These are phyloP conservation scores for Steinernema carpocapsae DNA, from an alignment of 2,888 invertebrate genomes.

Conservation along the genomic window DNA sequence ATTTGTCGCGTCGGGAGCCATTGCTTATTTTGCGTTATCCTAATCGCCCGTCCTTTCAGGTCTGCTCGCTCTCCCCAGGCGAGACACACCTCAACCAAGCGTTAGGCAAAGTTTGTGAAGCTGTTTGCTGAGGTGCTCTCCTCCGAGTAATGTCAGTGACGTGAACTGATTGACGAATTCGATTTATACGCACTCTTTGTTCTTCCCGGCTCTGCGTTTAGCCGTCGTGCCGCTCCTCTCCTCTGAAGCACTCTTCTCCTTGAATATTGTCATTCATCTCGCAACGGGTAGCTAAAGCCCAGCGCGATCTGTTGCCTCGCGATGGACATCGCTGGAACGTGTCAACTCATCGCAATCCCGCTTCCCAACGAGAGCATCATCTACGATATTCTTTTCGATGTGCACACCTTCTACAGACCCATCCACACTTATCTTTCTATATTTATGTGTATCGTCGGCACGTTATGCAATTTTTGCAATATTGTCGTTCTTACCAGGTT, in stretches of 20 bases:
- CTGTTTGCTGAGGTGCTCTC: slow-evolving; percentile 1
- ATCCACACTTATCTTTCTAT: slow-evolving; percentile 67
- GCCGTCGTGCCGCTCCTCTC: background rate
- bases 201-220: background rate
- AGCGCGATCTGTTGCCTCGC: background rate
- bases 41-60: too few relatives aligned
- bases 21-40: too few relatives aligned
- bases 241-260: background rate
- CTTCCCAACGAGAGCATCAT: slow-evolving; percentile 62
- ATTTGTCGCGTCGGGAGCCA: too few relatives aligned
- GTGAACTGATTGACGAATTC: slow-evolving; percentile 32
- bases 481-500: slow-evolving; percentile 66
- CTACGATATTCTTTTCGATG: slow-evolving; percentile 48
- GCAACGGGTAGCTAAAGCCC: background rate
- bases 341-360: slow-evolving; percentile 61
- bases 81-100: too few relatives aligned
- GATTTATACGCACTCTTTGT: slow-evolving; percentile 31
- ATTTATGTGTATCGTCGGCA: slow-evolving; percentile 63
- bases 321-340: slow-evolving; percentile 54
- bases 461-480: slow-evolving; percentile 67
- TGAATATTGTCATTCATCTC: background rate
- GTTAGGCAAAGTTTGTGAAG: slow-evolving; percentile 34
- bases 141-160: slow-evolving; percentile 26
- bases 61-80: too few relatives aligned
- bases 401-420: slow-evolving; percentile 56